phyloP scores from a whole-genome alignment of 2,888 invertebrate genomes.

The Acrocyrtus sp. region DNA sequence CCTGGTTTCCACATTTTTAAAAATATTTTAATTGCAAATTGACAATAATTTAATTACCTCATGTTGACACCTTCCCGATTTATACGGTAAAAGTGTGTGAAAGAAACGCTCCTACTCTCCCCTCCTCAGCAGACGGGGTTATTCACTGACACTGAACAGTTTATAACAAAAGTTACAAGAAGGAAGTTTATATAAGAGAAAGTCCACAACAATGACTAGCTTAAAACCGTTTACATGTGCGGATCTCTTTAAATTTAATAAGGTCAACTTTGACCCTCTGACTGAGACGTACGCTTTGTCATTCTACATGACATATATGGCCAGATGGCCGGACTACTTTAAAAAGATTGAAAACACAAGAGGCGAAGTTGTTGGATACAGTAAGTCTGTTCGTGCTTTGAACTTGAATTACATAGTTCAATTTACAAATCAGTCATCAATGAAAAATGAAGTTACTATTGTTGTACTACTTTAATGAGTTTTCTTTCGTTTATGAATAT shows the following conservation, averaged over 20 bases:
- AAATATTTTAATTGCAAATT: too few species aligned
- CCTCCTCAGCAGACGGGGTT: too few species aligned
- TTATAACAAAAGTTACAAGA: background rate
- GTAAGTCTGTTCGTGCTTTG: conserved; percentile 73
- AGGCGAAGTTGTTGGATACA: conserved; percentile 98
- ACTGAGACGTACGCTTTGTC: conserved; percentile 97
- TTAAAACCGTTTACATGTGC: conserved; percentile 91
- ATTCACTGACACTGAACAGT: too few species aligned
- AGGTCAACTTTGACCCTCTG: conserved; percentile 94
- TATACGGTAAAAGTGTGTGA: too few species aligned
- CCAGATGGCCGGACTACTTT: conserved; percentile 99
- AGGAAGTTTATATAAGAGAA: background rate
- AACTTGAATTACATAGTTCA: conserved; percentile 10
- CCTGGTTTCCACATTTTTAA: too few species aligned
- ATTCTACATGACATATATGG: conserved; percentile 97
- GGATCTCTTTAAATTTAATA: conserved; percentile 95
- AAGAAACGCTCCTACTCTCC: too few species aligned
- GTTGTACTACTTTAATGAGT: too few species aligned
- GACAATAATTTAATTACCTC: too few species aligned
- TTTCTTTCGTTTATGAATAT: background rate
- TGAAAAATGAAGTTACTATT: too few species aligned
- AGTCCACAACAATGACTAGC: conserved; percentile 82
- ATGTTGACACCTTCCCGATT: too few species aligned
- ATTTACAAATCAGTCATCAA: background rate
- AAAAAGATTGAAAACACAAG: conserved; percentile 96